Percentiles rank a stretch among this genome's conserved stretches.
Conservation (phyloP, 2,113 vertebrate genomes). For the Ceyx margarethae region DNA sequence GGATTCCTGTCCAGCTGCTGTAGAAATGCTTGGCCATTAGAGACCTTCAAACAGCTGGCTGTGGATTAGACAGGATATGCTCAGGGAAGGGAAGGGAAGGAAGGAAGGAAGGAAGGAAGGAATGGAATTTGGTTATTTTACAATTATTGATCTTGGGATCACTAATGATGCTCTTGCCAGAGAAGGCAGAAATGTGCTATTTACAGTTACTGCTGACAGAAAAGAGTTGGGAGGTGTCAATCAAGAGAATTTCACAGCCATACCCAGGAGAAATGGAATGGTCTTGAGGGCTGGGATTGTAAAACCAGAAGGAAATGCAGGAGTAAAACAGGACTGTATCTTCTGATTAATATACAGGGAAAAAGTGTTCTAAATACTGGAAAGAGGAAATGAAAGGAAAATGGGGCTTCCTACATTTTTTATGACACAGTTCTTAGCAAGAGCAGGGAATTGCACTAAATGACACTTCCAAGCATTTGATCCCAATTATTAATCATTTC, state of each 20-base stretch:
- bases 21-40: neutral
- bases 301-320: neutral
- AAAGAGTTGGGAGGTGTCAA: neutral
- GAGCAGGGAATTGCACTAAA: neutral
- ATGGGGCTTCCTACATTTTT: neutral
- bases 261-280: neutral
- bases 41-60: neutral
- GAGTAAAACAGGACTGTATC: neutral
- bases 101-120: no score
- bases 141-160: neutral
- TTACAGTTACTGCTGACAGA: slow-evolving; percentile 11
- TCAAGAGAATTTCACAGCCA: neutral
- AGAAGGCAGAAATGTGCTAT: slow-evolving; percentile 1
- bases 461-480: neutral
- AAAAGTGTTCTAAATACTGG: neutral
- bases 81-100: no score
- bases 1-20: neutral
- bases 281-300: neutral
- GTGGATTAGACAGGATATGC: neutral
- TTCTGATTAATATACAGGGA: neutral
- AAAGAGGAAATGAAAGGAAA: slow-evolving; percentile 4
- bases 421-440: neutral
- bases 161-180: neutral
- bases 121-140: neutral
- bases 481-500: neutral